These are phyloP conservation scores for Prorops nasuta DNA, from an alignment of 1,140 invertebrate species.

Conservation along the genomic window DNA sequence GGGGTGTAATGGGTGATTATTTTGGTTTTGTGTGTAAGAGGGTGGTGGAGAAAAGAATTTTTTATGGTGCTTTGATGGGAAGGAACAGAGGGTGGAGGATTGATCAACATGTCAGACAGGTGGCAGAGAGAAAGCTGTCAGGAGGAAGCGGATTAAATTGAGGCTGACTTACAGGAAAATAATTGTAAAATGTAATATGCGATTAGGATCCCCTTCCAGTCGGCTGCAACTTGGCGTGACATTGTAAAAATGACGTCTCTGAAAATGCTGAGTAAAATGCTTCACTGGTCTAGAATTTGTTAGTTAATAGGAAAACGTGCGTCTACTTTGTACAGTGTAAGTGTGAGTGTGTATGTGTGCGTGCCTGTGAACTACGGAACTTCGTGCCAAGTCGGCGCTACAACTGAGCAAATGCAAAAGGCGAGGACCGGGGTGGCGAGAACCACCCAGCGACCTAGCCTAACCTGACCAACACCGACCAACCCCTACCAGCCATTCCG, in stretches of 20 bases:
- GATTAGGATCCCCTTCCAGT: conserved; percentile 49
- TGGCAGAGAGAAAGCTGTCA: no score
- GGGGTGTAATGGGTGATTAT: no score
- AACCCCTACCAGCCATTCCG: no score
- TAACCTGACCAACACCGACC: conserved; percentile 6
- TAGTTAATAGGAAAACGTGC: conserved; percentile 42
- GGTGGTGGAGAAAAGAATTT: no score
- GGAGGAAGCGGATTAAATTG: no score
- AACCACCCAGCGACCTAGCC: conserved; percentile 23
- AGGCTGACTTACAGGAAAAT: conserved; percentile 53
- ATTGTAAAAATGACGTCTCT: conserved; percentile 26
- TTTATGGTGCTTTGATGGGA: no score
- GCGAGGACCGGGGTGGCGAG: conserved; percentile 50
- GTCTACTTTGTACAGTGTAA: conserved; percentile 54
- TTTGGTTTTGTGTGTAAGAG: no score
- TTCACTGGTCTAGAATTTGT: not conserved
- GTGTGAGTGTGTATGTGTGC: no score
- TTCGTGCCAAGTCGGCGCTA: conserved; percentile 54
- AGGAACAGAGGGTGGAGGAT: no score
- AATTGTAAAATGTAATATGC: conserved; percentile 54
- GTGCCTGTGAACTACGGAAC: conserved; percentile 55
- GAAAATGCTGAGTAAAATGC: not conserved
- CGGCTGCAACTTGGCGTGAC: conserved; percentile 38
- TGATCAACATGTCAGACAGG: no score
- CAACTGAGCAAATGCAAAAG: conserved; percentile 51